Base-by-base conservation (phyloP, 1,140 invertebrate species). In the Teleopsis dalmanni region DNA sequence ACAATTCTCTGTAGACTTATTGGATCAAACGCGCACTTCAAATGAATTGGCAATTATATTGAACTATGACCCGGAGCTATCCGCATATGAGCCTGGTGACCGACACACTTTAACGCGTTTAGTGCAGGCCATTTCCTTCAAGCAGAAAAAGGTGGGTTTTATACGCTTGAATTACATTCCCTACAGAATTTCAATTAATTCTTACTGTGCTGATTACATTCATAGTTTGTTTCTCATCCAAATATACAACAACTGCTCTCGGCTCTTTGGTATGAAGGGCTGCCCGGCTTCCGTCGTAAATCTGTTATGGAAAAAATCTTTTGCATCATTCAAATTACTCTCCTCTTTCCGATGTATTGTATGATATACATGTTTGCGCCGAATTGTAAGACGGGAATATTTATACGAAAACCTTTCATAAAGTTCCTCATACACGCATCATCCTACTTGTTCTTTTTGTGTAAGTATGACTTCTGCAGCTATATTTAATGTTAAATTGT, bases 341-440 rank as follows among this genome's bases (percentile, higher is more conserved):
- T 88, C 1, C 65, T 93, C 9, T 95, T 93, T 64, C 91, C 92
- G 0, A 75, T 92, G 35, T 91, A 93, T 70, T 91, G 88, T 60
- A 67, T 81, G 1, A 70, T 87, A 29, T 94, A 95, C 58, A 85
- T 91, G 72, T 60, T 92, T 11, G 79, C 82, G 0, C 90, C 90
- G 0, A 80, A 83, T 52, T 85, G 84, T 40, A 72, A 76, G 22
- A 81, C 80, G 18, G 91, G 88, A 1, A 81, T 81, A 59, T 74
- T 90, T 3, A 84, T 95, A 78, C 78, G 87, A 52, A 88, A 87
- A 60, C 92, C 92, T 0, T 95, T 95, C 65, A 91, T 95, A 82
- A 95, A 95, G 71, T 96, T 96, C 70, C 78, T 95, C 50, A 85
- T 88, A 48, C 91, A 95, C 62, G 88, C 90, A 0, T 87, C 88